Percentiles rank a stretch among this genome's conserved stretches.
Evolutionary conservation across 2,888 invertebrate genomes (phyloP).

Genomic region (Caenorhabditis doughertyi): DNA sequence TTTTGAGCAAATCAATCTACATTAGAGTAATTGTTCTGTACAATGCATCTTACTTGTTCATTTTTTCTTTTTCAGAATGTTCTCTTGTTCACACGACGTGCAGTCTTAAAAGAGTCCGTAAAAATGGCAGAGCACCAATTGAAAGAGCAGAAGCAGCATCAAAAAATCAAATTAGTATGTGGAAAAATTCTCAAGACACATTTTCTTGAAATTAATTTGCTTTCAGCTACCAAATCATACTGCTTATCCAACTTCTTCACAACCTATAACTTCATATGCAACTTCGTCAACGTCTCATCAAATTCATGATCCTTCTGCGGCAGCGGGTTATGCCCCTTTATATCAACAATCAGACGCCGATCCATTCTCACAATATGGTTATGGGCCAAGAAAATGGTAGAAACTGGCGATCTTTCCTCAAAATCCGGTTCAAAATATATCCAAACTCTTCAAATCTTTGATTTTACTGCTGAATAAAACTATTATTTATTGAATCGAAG

Average conservation of each 20-base stretch:
- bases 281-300: not conserved
- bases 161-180: not conserved
- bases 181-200: not conserved
- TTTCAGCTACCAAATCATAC: slow-evolving; percentile 48
- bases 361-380: slow-evolving; percentile 32
- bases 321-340: slow-evolving; percentile 47
- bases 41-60: too few relatives aligned
- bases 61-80: slow-evolving; percentile 49
- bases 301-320: slow-evolving; percentile 13
- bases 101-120: slow-evolving; percentile 61
- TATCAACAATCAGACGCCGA: not conserved
- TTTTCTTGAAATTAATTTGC: not conserved
- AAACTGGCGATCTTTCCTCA: not conserved
- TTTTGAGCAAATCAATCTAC: slow-evolving; percentile 34
- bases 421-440: not conserved
- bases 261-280: not conserved
- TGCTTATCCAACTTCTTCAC: slow-evolving; percentile 23
- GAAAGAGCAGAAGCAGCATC: slow-evolving; percentile 35
- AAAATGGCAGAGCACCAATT: slow-evolving; percentile 65
- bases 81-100: slow-evolving; percentile 54
- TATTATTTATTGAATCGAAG: not conserved
- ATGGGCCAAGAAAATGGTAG: slow-evolving; percentile 54
- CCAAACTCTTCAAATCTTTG: not conserved
- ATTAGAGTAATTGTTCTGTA: too few relatives aligned
- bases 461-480: not conserved